A percentile compares a stretch with the other conserved stretches of the same genome.
These are phyloP conservation scores for Dromiciops gliroides DNA, from an alignment of 2,113 vertebrate species.

Conservation along the genomic window DNA sequence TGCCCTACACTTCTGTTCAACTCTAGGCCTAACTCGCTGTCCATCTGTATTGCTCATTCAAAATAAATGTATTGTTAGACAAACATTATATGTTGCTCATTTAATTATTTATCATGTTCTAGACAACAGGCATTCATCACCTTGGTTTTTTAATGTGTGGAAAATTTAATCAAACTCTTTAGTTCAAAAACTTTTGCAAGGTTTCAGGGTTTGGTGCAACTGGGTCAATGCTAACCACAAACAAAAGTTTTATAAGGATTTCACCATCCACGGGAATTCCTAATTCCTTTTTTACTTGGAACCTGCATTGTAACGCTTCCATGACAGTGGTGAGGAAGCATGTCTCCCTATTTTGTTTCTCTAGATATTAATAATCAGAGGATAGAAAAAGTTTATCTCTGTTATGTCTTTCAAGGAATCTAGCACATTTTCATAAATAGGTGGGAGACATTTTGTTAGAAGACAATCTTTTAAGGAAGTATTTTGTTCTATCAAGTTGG, in stretches of 20 bases:
- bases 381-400: not conserved
- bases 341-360: too few species aligned
- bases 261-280: not conserved
- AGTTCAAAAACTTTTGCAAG: not conserved
- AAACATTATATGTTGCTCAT: not conserved
- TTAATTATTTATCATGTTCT: not conserved
- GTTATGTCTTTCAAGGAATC: not conserved
- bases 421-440: not conserved
- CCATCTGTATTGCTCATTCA: not conserved
- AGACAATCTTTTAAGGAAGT: not conserved
- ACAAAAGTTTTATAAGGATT: not conserved
- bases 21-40: not conserved
- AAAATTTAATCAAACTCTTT: not conserved
- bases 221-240: not conserved
- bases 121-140: not conserved
- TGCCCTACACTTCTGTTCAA: not conserved
- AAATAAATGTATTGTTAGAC: not conserved
- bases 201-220: not conserved
- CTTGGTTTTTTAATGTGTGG: not conserved
- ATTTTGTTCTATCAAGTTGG: not conserved
- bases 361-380: not conserved
- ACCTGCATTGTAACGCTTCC: not conserved
- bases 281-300: not conserved
- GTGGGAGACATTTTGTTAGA: not conserved
- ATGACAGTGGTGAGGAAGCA: not conserved